Conservation (phyloP, 37 sponge, comb jelly and placozoan species). For the Mnemiopsis leidyi region DNA sequence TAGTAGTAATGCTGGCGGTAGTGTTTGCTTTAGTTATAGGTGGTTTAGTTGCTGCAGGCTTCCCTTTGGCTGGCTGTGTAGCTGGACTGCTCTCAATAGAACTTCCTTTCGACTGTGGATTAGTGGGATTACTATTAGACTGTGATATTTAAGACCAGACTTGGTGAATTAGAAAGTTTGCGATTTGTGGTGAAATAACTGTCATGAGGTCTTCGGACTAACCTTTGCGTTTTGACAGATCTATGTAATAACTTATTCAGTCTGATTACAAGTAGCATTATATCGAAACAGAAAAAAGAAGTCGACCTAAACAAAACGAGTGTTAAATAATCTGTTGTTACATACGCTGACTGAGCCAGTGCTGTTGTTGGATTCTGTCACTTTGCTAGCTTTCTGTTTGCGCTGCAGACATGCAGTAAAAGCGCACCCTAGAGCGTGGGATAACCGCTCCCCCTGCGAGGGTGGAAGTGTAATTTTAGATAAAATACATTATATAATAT, state of each 20-base stretch:
- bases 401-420: slow-evolving; percentile 70
- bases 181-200: too few relatives aligned
- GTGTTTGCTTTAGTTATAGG: background rate
- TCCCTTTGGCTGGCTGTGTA: background rate
- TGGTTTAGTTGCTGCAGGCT: background rate
- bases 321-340: too few relatives aligned
- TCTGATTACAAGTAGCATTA: too few relatives aligned
- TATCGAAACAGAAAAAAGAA: too few relatives aligned
- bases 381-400: slow-evolving; percentile 57
- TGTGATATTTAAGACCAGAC: too few relatives aligned
- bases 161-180: too few relatives aligned
- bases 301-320: too few relatives aligned
- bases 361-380: background rate
- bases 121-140: background rate
- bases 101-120: background rate
- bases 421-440: slow-evolving; percentile 73
- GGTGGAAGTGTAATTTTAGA: too few relatives aligned
- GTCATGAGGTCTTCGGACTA: too few relatives aligned
- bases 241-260: too few relatives aligned
- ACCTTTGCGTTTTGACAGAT: too few relatives aligned
- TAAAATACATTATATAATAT: too few relatives aligned
- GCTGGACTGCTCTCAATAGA: background rate
- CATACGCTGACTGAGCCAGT: background rate
- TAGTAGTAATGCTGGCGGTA: background rate
- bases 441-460: slow-evolving; percentile 71